Conservation (phyloP, 2,113 vertebrate genomes). For the Uria lomvia region DNA sequence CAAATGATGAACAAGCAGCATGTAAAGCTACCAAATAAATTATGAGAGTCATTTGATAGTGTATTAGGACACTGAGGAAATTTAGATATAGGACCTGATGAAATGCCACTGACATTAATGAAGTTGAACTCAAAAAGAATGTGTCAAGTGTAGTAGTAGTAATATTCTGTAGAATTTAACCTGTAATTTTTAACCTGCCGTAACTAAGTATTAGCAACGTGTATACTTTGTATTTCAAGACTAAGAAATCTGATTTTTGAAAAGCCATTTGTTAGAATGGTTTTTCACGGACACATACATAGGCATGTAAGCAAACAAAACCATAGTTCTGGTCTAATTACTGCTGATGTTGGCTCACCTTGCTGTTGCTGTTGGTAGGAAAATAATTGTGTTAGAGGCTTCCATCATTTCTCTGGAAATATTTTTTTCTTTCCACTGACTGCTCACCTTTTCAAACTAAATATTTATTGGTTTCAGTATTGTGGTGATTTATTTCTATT, state of each 20-base stretch:
- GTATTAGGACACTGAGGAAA: not conserved
- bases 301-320: not conserved
- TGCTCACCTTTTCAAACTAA: slow-evolving; percentile 26
- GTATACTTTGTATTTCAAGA: not conserved
- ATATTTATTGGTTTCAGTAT: slow-evolving; percentile 7
- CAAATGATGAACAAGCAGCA: slow-evolving; percentile 8
- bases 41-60: not conserved
- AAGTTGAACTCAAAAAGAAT: not conserved
- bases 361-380: not conserved
- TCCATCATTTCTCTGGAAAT: slow-evolving; percentile 27
- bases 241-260: not conserved
- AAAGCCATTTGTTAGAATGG: not conserved
- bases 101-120: not conserved
- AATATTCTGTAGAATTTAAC: not conserved
- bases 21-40: slow-evolving; percentile 10
- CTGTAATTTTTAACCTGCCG: not conserved
- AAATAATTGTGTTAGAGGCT: not conserved
- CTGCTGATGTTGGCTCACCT: not conserved
- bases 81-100: not conserved
- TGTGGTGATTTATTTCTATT: slow-evolving; percentile 48
- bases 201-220: not conserved
- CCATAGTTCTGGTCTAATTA: not conserved
- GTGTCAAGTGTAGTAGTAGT: not conserved
- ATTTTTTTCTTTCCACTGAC: not conserved
- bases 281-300: not conserved